Base-by-base conservation (phyloP, 2,888 invertebrate species). In the Lucinisca nassula region DNA sequence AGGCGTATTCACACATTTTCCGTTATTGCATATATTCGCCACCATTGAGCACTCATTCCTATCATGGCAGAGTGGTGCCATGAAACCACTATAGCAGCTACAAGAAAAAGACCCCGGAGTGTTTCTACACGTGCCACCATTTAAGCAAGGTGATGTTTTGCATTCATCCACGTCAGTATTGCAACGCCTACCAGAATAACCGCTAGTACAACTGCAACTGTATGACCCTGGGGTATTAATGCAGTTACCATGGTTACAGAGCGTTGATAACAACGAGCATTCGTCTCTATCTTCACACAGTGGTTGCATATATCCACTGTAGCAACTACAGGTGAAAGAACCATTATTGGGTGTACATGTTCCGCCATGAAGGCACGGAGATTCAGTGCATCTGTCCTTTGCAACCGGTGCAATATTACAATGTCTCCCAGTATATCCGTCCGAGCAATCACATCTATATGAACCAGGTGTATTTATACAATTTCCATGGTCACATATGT, bases 191-290 rank as follows among this genome's bases (percentile, higher is more conserved):
- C 84, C 84, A n/a, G 40, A 37, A 67, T 73, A 84, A 24, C 84
- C 84, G 27, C 37, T 17, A 35, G 72, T 35, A 67, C 84, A 84
- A 0, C 12, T 70, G 38, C 84, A 84, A 21, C 32, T 61, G 51
- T 79, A 84, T 17, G 84, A 84, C 0, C 84, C 84, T 24, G 79
- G 84, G 2, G 79, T 79, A 30, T 84, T 84, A 4, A 84, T 49
- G 55, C 84, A 84, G 27, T 40, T 79, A 3, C 84, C 84, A 32
- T 84, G 70, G 40, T 73, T 32, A 38, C 84, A 84, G 6, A 84
- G 14, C 30, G 27, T 73, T 10, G 21, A 21, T n/a, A 35, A 2
- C 10, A 74, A 10, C 17, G 40, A 27, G 61, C 84, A 84, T 79
- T 84, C 84, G 35, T 84, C 74, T 30, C 84, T 37, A 24, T 84